A percentile compares a stretch with the other conserved stretches of the same genome.
Conservation (phyloP, 2,888 invertebrate species). For the Malthinus seriepunctatus region DNA sequence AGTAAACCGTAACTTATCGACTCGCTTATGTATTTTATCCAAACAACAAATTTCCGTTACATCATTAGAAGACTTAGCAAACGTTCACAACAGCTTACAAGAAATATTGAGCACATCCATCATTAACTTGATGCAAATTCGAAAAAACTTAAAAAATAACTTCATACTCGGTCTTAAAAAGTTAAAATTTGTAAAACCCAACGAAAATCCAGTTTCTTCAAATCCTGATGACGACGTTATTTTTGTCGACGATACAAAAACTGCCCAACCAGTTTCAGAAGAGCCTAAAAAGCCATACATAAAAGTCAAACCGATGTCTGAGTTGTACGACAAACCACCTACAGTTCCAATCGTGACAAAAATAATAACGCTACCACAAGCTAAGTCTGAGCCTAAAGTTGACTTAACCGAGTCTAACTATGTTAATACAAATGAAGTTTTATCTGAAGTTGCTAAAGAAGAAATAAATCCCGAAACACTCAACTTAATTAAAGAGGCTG, state of each 20-base stretch:
- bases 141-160: constrained; percentile 60
- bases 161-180: constrained; percentile 57
- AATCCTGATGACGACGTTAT: constrained; percentile 56
- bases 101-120: constrained; percentile 60
- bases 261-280: not conserved
- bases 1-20: constrained; percentile 61
- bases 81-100: constrained; percentile 60
- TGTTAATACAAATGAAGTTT: constrained; percentile 9
- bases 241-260: constrained; percentile 56
- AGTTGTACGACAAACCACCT: not conserved
- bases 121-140: constrained; percentile 59
- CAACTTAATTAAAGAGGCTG: constrained; percentile 21
- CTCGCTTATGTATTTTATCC: constrained; percentile 59
- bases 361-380: not conserved
- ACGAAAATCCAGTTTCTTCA: not conserved
- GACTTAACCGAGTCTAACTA: not conserved
- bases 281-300: not conserved
- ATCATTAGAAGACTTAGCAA: constrained; percentile 58
- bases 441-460: constrained; percentile 10
- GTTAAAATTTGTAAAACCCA: constrained; percentile 52
- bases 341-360: not conserved
- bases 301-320: constrained; percentile 20
- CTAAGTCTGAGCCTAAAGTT: not conserved
- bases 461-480: constrained; percentile 6
- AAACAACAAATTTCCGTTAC: constrained; percentile 58